Percentiles rank a stretch among this genome's conserved stretches.
These are phyloP conservation scores for Vombatus ursinus DNA, from an alignment of 2,113 vertebrate species.

Conservation along the genomic window DNA sequence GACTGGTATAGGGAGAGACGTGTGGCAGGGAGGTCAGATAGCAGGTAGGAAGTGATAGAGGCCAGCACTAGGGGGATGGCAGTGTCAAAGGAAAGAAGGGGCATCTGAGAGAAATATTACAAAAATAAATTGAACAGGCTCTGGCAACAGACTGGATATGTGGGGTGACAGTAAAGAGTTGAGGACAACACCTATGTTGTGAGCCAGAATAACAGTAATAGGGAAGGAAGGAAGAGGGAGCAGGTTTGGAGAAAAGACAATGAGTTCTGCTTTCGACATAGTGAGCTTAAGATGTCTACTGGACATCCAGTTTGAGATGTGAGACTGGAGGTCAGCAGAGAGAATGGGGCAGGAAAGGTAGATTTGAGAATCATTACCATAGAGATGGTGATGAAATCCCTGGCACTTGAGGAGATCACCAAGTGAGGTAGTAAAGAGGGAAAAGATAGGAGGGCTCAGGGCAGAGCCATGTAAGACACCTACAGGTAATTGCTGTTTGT, in stretches of 20 bases:
- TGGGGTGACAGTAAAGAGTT: constrained; percentile 1
- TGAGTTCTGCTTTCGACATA: neutral
- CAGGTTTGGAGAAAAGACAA: neutral
- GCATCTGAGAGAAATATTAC: no score
- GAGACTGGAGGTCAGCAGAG: no score
- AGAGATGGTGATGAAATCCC: no score
- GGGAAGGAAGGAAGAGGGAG: neutral
- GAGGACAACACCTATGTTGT: constrained; percentile 5
- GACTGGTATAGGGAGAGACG: neutral
- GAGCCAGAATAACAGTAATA: neutral
- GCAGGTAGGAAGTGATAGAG: neutral
- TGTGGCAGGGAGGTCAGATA: neutral
- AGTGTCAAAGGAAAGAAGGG: neutral
- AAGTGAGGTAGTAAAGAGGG: no score
- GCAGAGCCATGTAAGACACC: no score
- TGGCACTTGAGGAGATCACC: no score
- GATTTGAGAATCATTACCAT: no score
- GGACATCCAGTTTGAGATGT: neutral
- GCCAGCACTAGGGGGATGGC: neutral
- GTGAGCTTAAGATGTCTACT: constrained; percentile 2
- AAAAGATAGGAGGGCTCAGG: no score
- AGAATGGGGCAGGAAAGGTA: no score
- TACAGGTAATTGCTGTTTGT: no score
- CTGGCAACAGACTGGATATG: neutral
- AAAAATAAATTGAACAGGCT: no score